Percentiles rank a stretch among this genome's conserved stretches.
These are phyloP conservation scores for Pristionchus entomophagus DNA, from an alignment of 2,888 invertebrate species.

Conservation along the genomic window DNA sequence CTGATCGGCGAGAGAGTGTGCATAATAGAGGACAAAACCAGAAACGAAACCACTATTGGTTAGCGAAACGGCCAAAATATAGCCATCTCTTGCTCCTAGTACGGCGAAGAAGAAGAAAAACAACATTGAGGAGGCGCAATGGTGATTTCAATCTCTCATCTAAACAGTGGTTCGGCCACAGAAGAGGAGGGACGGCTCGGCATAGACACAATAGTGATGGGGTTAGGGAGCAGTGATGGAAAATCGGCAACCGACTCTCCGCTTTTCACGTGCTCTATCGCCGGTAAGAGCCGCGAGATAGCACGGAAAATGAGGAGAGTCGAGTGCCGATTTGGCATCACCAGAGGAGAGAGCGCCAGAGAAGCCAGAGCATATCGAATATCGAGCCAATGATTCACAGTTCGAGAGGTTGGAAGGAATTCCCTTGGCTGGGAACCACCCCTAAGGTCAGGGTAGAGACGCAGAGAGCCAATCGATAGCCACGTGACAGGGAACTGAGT, in stretches of 20 bases:
- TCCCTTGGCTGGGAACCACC: background rate
- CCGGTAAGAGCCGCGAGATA: background rate
- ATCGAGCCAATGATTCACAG: background rate
- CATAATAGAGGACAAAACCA: too few species aligned
- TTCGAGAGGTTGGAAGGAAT: background rate
- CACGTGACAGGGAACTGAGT: background rate
- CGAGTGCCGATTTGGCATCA: too few species aligned
- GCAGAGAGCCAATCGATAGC: conserved; percentile 41
- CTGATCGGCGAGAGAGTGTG: too few species aligned
- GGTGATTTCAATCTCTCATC: too few species aligned
- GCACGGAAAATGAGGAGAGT: background rate
- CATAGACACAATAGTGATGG: conserved; percentile 12
- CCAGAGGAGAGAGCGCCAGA: conserved; percentile 1
- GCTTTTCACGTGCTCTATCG: background rate
- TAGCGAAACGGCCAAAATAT: too few species aligned
- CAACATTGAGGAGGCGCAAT: background rate
- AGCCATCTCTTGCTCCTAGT: too few species aligned
- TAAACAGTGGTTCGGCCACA: background rate
- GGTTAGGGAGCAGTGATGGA: conserved; percentile 5
- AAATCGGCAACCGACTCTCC: too few species aligned
- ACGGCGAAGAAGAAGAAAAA: background rate
- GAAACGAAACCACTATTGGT: too few species aligned
- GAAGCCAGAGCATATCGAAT: conserved; percentile 31
- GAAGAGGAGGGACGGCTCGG: background rate
- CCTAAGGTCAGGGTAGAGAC: background rate